Conservation (phyloP, 2,888 invertebrate species). For the Eudemis profundana region DNA sequence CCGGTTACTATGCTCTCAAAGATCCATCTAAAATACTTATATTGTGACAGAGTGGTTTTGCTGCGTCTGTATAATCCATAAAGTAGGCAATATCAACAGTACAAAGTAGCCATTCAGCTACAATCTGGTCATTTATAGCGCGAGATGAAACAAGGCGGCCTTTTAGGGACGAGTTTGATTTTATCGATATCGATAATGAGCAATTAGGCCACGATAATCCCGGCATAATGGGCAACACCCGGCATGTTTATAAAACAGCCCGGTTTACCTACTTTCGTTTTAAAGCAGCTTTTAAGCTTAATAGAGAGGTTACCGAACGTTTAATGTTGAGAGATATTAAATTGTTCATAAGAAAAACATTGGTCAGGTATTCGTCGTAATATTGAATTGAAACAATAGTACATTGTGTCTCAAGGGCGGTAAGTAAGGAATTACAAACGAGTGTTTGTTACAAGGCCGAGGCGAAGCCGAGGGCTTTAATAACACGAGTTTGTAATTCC, state of each 20-base stretch:
- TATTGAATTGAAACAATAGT: neutral
- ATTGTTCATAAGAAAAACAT: neutral
- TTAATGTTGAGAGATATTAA: constrained; percentile 3
- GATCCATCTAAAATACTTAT: constrained; percentile 45
- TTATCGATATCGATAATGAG: constrained; percentile 58
- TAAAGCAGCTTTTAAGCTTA: constrained; percentile 15
- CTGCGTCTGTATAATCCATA: constrained; percentile 74
- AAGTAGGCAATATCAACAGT: constrained; percentile 76
- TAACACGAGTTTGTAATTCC: too few species aligned
- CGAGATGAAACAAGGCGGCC: constrained; percentile 78
- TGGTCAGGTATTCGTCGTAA: neutral
- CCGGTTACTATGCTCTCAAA: neutral
- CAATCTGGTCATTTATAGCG: constrained; percentile 81
- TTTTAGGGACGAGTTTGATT: constrained; percentile 56
- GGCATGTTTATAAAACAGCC: constrained; percentile 15
- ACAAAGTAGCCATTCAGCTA: constrained; percentile 80
- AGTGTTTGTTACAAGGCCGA: too few species aligned
- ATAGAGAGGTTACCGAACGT: constrained; percentile 7
- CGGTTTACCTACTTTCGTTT: constrained; percentile 16
- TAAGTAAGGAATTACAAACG: too few species aligned
- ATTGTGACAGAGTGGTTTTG: constrained; percentile 61
- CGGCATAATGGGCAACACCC: constrained; percentile 20
- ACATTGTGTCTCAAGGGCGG: too few species aligned
- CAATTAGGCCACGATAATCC: constrained; percentile 31
- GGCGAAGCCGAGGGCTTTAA: too few species aligned